Evolutionary conservation across 2,797 vertebrate species (phyloP), one percentile per base, ranked within the genome.

Genomic region (Apogon hyalosoma): DNA sequence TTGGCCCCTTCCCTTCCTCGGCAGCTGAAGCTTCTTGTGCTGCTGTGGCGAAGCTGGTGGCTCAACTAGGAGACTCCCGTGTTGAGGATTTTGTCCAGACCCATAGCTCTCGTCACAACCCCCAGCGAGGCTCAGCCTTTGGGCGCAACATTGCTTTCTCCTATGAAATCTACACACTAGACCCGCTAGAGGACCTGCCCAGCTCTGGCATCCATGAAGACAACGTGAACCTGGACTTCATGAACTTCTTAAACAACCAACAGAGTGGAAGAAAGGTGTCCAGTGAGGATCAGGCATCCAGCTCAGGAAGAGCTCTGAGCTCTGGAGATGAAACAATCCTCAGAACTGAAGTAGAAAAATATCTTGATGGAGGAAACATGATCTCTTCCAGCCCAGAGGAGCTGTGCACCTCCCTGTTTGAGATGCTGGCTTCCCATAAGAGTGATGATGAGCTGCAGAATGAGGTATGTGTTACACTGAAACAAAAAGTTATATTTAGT

Each of bases 371-470:
- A 16, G 94, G 93, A 62, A 96, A 92, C 79, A 92, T 95, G 84
- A 94, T 94, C 70, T 94, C 94, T 0, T 96, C 97, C 63, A 96
- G 95, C 74, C 89, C 92, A 13, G 96, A 98, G 85, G 96, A 99
- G 79, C 94, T 99, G 72, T 98, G 95, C 91, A 95, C 92, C 69
- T 97, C 97, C 69, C 91, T 99, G 73, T 98, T 98, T 59, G 96
- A 99, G 85, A 98, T 98, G 95, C 94, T 99, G 88, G 93, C 96
- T 47, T 99, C 97, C 63, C 85, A 88, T 69, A 96, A 91, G 93
- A 99, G 93, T 58, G 94, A 95, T 1, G 97, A 98, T 73, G 97
- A 98, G 84, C 96, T 99, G 85, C 98, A 99, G 87, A 97, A 98
- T 84, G 97, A 98, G 96, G 98, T 98, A 92, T 63, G 84, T 88